These are phyloP conservation scores for Antheraea mylitta DNA, from an alignment of 1,140 invertebrate genomes.

Conservation along the genomic window DNA sequence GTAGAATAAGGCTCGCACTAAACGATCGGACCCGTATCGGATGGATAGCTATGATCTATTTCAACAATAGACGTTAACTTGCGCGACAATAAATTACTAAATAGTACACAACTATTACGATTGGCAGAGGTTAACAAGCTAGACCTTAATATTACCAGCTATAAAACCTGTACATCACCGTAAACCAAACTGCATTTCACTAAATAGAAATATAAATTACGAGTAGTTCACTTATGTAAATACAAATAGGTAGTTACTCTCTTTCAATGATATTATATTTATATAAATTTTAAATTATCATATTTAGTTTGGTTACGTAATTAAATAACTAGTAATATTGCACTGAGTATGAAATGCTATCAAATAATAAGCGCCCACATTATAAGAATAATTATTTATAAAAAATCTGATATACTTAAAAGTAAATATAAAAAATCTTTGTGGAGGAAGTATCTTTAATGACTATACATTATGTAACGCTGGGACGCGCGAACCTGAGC, in stretches of 20 bases:
- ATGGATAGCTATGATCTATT: constrained; percentile 78
- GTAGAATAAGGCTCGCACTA: constrained; percentile 17
- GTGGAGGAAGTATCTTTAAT: constrained; percentile 70
- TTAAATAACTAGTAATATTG: constrained; percentile 83
- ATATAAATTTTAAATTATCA: constrained; percentile 78
- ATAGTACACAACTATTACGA: constrained; percentile 77
- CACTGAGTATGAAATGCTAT: constrained; percentile 80
- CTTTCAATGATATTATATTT: constrained; percentile 65
- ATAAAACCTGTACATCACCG: constrained; percentile 77
- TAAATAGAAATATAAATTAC: constrained; percentile 64
- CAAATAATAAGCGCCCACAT: constrained; percentile 79
- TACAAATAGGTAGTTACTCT: constrained; percentile 78
- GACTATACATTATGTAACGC: constrained; percentile 51
- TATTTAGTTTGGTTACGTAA: constrained; percentile 80
- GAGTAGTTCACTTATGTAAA: constrained; percentile 77
- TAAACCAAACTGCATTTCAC: constrained; percentile 75
- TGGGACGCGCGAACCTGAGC: constrained; percentile 61
- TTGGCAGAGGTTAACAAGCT: constrained; percentile 80
- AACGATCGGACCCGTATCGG: constrained; percentile 44
- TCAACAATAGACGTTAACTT: constrained; percentile 70
- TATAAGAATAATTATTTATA: constrained; percentile 56
- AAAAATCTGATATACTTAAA: constrained; percentile 68
- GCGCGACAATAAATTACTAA: constrained; percentile 77
- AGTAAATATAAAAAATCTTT: constrained; percentile 74
- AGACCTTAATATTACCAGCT: constrained; percentile 77